A percentile compares a stretch with the other conserved stretches of the same genome.
Evolutionary conservation across 2,113 vertebrate genomes (phyloP).

Genomic region (Etheostoma spectabile): DNA sequence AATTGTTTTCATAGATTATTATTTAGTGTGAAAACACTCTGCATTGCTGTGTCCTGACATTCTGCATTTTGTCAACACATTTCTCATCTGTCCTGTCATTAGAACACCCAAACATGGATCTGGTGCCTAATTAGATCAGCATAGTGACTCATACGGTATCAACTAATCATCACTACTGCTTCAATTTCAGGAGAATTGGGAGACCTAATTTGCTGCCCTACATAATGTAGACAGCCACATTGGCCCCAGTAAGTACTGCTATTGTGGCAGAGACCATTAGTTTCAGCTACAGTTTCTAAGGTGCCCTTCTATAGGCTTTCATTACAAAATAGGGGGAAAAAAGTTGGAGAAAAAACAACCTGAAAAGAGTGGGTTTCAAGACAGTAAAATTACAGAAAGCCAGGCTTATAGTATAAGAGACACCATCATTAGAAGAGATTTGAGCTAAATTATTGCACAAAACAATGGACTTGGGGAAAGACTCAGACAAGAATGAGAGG

Average conservation of each 20-base stretch:
- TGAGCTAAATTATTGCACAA: background rate
- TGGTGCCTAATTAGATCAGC: slow-evolving; percentile 30
- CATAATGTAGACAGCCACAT: slow-evolving; percentile 38
- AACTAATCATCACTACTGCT: slow-evolving; percentile 25
- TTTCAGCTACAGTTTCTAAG: slow-evolving; percentile 54
- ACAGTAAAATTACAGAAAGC: background rate
- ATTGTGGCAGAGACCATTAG: slow-evolving; percentile 60
- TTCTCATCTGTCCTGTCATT: slow-evolving; percentile 30
- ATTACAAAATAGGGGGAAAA: slow-evolving; percentile 44
- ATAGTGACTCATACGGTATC: slow-evolving; percentile 24
- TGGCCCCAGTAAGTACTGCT: slow-evolving; percentile 54
- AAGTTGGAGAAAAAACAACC: slow-evolving; percentile 22
- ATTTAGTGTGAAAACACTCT: slow-evolving; percentile 26
- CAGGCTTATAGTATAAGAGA: slow-evolving; percentile 10
- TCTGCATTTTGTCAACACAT: slow-evolving; percentile 37
- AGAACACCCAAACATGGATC: slow-evolving; percentile 18
- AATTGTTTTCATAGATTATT: slow-evolving; percentile 25
- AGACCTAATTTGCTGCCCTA: slow-evolving; percentile 41
- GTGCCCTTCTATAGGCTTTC: slow-evolving; percentile 41
- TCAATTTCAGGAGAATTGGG: slow-evolving; percentile 36
- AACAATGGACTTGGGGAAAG: too few relatives aligned
- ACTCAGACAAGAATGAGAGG: too few relatives aligned
- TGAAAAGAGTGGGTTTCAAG: slow-evolving; percentile 21
- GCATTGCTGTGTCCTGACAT: slow-evolving; percentile 7
- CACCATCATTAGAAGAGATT: background rate